Evolutionary conservation across 2,888 invertebrate genomes (phyloP).

Genomic region (Euzophera pinguis): DNA sequence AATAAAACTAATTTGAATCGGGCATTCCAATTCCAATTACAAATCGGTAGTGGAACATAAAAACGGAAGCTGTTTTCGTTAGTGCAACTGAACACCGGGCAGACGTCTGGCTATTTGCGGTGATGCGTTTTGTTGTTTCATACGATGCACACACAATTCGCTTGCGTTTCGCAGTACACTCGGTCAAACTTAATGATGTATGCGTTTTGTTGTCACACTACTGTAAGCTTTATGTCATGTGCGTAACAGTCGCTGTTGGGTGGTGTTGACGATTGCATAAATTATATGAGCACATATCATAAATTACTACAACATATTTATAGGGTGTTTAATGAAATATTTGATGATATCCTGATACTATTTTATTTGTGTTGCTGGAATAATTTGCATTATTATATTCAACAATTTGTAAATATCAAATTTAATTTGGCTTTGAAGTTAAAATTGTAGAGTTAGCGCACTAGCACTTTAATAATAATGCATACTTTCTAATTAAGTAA

Average conservation of each 20-base stretch:
- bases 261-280: slow-evolving; percentile 13
- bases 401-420: too few species aligned
- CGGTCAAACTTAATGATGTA: slow-evolving; percentile 24
- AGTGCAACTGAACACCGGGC: slow-evolving; percentile 39
- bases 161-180: slow-evolving; percentile 30
- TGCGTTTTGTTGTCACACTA: slow-evolving; percentile 18
- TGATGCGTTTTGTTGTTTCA: slow-evolving; percentile 52
- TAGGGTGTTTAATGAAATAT: slow-evolving; percentile 7
- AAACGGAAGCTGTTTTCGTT: slow-evolving; percentile 19
- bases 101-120: slow-evolving; percentile 53
- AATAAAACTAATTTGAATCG: slow-evolving; percentile 14
- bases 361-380: not conserved
- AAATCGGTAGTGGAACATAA: slow-evolving; percentile 16
- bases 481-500: too few species aligned
- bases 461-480: too few species aligned
- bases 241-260: slow-evolving; percentile 14
- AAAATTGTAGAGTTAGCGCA: too few species aligned
- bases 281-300: slow-evolving; percentile 8
- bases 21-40: slow-evolving; percentile 12
- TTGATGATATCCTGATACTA: not conserved
- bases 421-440: too few species aligned
- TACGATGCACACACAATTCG: slow-evolving; percentile 50
- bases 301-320: slow-evolving; percentile 10
- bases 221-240: slow-evolving; percentile 21
- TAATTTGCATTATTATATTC: not conserved